phyloP scores from a whole-genome alignment of 1,140 invertebrate genomes.

The Aphidius gifuensis region DNA sequence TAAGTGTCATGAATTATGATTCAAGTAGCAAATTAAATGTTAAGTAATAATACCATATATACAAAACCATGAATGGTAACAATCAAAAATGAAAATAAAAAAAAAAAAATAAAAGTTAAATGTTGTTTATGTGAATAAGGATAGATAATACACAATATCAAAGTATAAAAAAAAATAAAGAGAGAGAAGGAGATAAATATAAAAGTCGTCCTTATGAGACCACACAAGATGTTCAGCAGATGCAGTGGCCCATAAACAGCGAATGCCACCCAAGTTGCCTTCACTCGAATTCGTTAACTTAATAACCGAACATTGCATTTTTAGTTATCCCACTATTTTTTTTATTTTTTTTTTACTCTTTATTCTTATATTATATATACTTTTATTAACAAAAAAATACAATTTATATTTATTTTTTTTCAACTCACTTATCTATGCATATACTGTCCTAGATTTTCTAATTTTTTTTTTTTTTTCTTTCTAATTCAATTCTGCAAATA shows the following conservation, averaged over 20 bases:
- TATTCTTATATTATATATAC: no score
- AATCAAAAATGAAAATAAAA: not conserved
- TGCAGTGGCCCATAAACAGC: conserved; percentile 54
- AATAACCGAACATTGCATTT: conserved; percentile 43
- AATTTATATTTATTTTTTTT: no score
- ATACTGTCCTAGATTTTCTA: no score
- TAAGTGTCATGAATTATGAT: conserved; percentile 42
- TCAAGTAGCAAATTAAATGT: conserved; percentile 53
- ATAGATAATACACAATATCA: no score
- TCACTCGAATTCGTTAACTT: conserved; percentile 45
- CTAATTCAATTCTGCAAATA: no score
- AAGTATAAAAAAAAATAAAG: not conserved
- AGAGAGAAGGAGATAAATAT: not conserved
- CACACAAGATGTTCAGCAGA: conserved; percentile 26
- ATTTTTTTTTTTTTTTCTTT: no score
- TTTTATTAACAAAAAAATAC: no score
- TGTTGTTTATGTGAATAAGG: no score
- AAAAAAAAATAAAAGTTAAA: not conserved
- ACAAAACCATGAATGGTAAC: no score
- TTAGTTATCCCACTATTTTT: conserved; percentile 24
- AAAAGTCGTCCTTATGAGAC: conserved; percentile 2
- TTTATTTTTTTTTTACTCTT: no score
- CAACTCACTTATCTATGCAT: no score
- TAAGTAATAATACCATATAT: conserved; percentile 44
- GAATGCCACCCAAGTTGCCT: conserved; percentile 51